Conservation (phyloP, 2,797 vertebrate species). For the Poliocrania exsul region DNA sequence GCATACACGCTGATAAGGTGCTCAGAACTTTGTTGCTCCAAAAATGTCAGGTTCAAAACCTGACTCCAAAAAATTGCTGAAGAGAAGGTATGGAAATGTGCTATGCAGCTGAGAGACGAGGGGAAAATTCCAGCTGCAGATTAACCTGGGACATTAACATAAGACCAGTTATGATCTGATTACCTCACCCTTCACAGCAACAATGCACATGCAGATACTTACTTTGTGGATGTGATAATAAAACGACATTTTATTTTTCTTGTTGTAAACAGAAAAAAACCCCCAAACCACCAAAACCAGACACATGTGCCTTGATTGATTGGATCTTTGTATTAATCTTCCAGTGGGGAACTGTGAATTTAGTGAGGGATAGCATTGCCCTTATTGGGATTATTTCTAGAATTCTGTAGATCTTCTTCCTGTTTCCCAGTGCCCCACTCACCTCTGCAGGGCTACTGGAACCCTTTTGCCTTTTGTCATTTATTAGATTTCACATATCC, state of each 20-base stretch:
- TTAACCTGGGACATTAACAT: background rate
- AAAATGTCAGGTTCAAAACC: background rate
- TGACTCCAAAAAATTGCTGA: background rate
- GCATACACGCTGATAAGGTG: accelerated
- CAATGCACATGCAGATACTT: background rate
- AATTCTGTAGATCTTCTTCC: background rate
- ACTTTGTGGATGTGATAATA: background rate
- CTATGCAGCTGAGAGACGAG: background rate
- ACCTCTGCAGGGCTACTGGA: background rate
- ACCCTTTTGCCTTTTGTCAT: background rate
- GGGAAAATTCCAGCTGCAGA: background rate
- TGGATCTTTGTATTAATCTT: background rate
- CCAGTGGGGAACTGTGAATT: background rate
- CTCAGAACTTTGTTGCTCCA: background rate
- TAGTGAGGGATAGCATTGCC: background rate
- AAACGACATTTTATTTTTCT: background rate
- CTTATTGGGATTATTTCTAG: background rate
- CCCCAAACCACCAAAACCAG: too few relatives aligned
- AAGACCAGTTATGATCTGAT: background rate
- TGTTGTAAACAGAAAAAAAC: background rate
- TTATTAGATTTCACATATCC: background rate
- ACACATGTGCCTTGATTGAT: background rate
- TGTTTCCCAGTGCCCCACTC: background rate
- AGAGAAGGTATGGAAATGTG: background rate
- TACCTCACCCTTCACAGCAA: background rate